These are phyloP conservation scores for Lasioglossum morio DNA, from an alignment of 2,888 invertebrate genomes.

Conservation along the genomic window DNA sequence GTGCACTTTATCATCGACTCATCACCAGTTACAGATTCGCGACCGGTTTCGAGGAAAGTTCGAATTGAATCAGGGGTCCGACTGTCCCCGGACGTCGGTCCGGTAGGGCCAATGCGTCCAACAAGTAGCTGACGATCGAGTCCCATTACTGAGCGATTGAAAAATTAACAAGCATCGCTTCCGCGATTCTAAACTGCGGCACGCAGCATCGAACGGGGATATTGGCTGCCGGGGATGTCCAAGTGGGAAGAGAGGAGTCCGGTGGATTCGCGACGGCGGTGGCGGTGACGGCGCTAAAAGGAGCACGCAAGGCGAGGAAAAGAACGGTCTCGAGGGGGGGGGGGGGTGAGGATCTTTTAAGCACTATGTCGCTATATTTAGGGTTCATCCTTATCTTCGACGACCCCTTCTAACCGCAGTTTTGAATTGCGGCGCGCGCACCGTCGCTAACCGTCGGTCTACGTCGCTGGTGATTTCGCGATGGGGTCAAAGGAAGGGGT, in stretches of 20 bases:
- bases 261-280: background rate
- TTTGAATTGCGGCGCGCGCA: conserved; percentile 79
- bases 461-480: conserved; percentile 68
- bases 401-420: conserved; percentile 75
- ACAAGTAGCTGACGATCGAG: background rate
- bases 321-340: conserved; percentile 8
- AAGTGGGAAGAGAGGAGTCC: conserved; percentile 23
- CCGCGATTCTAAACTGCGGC: conserved; percentile 15
- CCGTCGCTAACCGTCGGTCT: conserved; percentile 64
- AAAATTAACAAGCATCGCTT: conserved; percentile 33
- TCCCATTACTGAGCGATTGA: conserved; percentile 31
- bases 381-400: conserved; percentile 70
- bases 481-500: conserved; percentile 58
- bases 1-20: conserved; percentile 18
- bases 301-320: conserved; percentile 58
- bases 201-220: conserved; percentile 38
- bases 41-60: background rate
- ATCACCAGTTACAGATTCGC: conserved; percentile 15
- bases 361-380: conserved; percentile 71
- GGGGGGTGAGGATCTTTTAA: conserved; percentile 62
- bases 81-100: background rate
- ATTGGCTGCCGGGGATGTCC: conserved; percentile 30
- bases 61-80: background rate
- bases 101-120: background rate
- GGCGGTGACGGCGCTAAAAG: conserved; percentile 50